Evolutionary conservation across 2,113 vertebrate species (phyloP).

Genomic region (Epinephelus lanceolatus): DNA sequence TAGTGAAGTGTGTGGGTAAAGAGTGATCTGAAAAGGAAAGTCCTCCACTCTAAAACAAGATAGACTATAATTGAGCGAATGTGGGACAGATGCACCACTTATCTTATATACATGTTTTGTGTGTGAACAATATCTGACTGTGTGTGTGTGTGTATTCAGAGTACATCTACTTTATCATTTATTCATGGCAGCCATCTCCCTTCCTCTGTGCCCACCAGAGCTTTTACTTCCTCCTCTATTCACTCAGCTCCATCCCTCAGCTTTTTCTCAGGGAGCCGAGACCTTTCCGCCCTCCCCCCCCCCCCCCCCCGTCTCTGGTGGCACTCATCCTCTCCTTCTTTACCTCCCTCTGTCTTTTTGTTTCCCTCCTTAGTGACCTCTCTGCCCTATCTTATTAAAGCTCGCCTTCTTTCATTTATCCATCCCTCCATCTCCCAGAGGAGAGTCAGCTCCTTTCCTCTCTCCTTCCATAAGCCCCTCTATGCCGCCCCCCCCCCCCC

Average conservation of each 20-base stretch:
- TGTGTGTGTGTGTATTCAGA: conserved; percentile 14
- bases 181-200: conserved; percentile 61
- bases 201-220: conserved; percentile 34
- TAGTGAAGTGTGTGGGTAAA: conserved; percentile 26
- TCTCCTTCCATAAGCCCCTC: conserved; percentile 7
- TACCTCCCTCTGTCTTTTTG: conserved; percentile 7
- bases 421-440: conserved; percentile 17
- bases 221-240: conserved; percentile 47
- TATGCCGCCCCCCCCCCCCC: neutral
- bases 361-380: conserved; percentile 33
- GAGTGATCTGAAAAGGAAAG: conserved; percentile 8
- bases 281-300: conserved; percentile 27
- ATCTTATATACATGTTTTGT: conserved; percentile 36
- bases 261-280: conserved; percentile 10
- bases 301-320: conserved; percentile 17
- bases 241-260: conserved; percentile 12
- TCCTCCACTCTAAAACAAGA: conserved; percentile 18
- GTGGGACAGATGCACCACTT: conserved; percentile 39
- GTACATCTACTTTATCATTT: conserved; percentile 60
- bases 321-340: conserved; percentile 23
- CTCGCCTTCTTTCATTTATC: conserved; percentile 26
- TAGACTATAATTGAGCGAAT: conserved; percentile 23
- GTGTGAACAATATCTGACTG: conserved; percentile 10
- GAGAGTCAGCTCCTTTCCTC: conserved; percentile 10
- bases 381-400: conserved; percentile 47